A percentile compares a stretch with the other conserved stretches of the same genome.
These are phyloP conservation scores for Cremastinae sp. DNA, from an alignment of 2,888 invertebrate genomes.

Conservation along the genomic window DNA sequence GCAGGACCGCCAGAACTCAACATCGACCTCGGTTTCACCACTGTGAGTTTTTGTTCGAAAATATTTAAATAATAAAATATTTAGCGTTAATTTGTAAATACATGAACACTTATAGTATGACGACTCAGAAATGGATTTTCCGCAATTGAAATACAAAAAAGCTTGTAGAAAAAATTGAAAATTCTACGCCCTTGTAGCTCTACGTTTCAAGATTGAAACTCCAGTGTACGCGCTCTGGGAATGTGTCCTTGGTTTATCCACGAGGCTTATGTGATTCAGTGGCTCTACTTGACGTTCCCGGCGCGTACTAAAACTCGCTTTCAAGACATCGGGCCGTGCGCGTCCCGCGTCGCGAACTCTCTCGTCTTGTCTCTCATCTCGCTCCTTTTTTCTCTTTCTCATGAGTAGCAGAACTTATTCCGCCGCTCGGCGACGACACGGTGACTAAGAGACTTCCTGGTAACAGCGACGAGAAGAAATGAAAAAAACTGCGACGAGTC, in stretches of 20 bases:
- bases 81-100: too few relatives aligned
- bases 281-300: slow-evolving; percentile 52
- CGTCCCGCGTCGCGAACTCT: slow-evolving; percentile 28
- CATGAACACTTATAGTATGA: too few relatives aligned
- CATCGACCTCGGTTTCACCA: too few relatives aligned
- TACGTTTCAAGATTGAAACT: too few relatives aligned
- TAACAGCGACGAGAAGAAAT: slow-evolving; percentile 9
- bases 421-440: slow-evolving; percentile 48
- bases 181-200: too few relatives aligned
- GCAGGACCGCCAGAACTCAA: too few relatives aligned
- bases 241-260: neutral
- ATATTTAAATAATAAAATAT: too few relatives aligned
- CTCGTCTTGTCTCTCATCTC: slow-evolving; percentile 14
- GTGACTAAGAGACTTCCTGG: slow-evolving; percentile 71
- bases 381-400: slow-evolving; percentile 17
- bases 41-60: too few relatives aligned
- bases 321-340: slow-evolving; percentile 47
- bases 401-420: neutral
- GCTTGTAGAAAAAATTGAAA: too few relatives aligned
- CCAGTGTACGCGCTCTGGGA: neutral
- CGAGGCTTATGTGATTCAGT: slow-evolving; percentile 20
- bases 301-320: slow-evolving; percentile 60
- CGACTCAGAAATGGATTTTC: too few relatives aligned
- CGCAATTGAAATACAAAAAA: too few relatives aligned
- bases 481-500: neutral